Base-by-base conservation (phyloP, 2,888 invertebrate genomes). In the Meganola albula region DNA sequence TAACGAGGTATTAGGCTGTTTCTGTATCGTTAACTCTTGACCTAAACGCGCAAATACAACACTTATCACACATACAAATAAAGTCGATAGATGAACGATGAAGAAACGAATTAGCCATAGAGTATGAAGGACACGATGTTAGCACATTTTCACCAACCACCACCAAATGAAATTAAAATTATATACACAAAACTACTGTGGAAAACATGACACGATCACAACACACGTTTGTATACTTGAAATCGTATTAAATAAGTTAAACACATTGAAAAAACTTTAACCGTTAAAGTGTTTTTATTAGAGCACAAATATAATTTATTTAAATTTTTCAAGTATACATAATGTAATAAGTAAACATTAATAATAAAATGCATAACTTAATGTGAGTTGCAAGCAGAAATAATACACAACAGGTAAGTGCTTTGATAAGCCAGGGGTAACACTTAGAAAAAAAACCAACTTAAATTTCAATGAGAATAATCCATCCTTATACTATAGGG, bases 21-120 rank as follows among this genome's bases (percentile, higher is more conserved):
- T 97, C 72, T 97, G 97, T 83, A 97, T 97, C 56, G 96, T 97
- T 66, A 97, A 86, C 84, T 97, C 97, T 88, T 97, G 97, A 44
- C 96, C 87, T 87, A 44, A 27, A 51, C 38, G 61, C 24, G 50
- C 35, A 30, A 42, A 31, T 10, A 40, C 34, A 27, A 36, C 8
- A 39, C 16, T 40, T 18, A 9, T 25, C n/a, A 36, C 11, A 27
- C 16, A 10, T 8, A 35, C 25, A 46, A 31, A 43, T 22, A 37
- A 25, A 32, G 31, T 31, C n/a, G 24, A 29, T 25, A 27, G 14
- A 29, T 31, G 36, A 29, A 53, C 45, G 34, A 63, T 71, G 71
- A 77, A 54, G 73, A 71, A 70, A 74, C 73, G 58, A 79, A 83
- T 80, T 82, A 85, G 84, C 84, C 84, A 84, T 85, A 85, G 84